A percentile compares a stretch with the other conserved stretches of the same genome.
Conservation (phyloP, 1,140 invertebrate species). For the Maconellicoccus hirsutus region DNA sequence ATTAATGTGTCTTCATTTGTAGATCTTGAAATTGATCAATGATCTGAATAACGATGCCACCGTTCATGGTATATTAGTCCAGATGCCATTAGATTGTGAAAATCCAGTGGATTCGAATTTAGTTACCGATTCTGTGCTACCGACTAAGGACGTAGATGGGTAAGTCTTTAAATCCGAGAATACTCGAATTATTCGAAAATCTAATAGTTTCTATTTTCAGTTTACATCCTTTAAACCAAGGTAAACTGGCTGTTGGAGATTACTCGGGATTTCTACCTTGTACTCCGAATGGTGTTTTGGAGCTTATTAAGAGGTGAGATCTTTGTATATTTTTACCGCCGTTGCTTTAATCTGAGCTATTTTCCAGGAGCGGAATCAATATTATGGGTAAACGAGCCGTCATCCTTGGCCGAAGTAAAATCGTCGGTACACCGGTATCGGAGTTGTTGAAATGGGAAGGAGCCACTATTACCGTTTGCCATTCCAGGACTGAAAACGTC, state of each 20-base stretch:
- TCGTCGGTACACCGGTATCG: conserved; percentile 89
- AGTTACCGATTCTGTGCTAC: conserved; percentile 73
- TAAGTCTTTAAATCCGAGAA: conserved; percentile 35
- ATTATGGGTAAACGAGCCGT: conserved; percentile 81
- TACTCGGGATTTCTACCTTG: conserved; percentile 80
- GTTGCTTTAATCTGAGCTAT: neutral
- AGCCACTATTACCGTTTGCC: conserved; percentile 93
- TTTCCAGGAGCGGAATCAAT: conserved; percentile 50
- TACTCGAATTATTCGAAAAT: neutral
- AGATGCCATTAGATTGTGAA: conserved; percentile 83
- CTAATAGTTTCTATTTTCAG: conserved; percentile 36
- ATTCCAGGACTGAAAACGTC: conserved; percentile 83
- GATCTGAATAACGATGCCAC: conserved; percentile 69
- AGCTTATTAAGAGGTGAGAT: conserved; percentile 66
- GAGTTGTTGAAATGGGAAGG: conserved; percentile 93
- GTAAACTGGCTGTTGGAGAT: conserved; percentile 72
- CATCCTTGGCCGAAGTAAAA: conserved; percentile 92
- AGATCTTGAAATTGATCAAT: conserved; percentile 56
- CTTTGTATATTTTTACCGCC: neutral
- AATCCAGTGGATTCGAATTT: conserved; percentile 71
- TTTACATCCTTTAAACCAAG: conserved; percentile 81
- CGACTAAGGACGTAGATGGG: conserved; percentile 92
- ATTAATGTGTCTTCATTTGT: conserved; percentile 27
- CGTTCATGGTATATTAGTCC: conserved; percentile 93
- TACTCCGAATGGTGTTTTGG: conserved; percentile 84